Percentiles rank a stretch among this genome's conserved stretches.
Conservation (phyloP, 2,888 invertebrate species). For the Archips crataeganus region DNA sequence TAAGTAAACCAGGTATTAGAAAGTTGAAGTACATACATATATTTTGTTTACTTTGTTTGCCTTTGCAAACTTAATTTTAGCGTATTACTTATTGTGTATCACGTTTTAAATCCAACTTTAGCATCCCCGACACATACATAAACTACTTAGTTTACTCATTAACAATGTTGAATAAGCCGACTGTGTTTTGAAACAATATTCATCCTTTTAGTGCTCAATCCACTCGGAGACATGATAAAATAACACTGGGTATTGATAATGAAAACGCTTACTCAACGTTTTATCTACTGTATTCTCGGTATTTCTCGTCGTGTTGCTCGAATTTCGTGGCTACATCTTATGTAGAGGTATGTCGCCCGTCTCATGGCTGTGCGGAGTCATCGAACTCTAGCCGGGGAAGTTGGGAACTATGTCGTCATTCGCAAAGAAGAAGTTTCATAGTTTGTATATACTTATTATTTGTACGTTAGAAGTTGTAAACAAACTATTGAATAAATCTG, state of each 20-base stretch:
- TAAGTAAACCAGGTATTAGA: too few relatives aligned
- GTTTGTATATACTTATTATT: not conserved
- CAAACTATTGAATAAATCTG: too few relatives aligned
- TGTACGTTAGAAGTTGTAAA: too few relatives aligned
- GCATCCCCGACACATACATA: not conserved
- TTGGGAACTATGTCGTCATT: conserved; percentile 41
- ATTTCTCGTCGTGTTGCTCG: conserved; percentile 58
- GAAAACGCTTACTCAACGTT: conserved; percentile 54
- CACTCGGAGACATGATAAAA: conserved; percentile 44
- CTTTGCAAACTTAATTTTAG: too few relatives aligned
- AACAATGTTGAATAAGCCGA: not conserved
- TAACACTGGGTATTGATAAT: conserved; percentile 38
- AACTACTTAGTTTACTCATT: not conserved
- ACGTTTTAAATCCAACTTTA: too few relatives aligned
- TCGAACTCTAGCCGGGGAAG: conserved; percentile 53
- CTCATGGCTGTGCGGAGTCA: conserved; percentile 52
- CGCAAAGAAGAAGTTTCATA: conserved; percentile 1
- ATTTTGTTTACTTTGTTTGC: not conserved
- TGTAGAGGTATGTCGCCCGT: conserved; percentile 46
- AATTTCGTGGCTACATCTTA: conserved; percentile 46
- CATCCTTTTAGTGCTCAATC: conserved; percentile 41
- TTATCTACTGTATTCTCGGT: conserved; percentile 48
- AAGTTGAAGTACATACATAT: too few relatives aligned
- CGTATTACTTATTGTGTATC: too few relatives aligned
- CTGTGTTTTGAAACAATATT: conserved; percentile 13